A percentile compares a stretch with the other conserved stretches of the same genome.
phyloP scores from a whole-genome alignment of 2,888 invertebrate genomes.

The Taenaris catops region DNA sequence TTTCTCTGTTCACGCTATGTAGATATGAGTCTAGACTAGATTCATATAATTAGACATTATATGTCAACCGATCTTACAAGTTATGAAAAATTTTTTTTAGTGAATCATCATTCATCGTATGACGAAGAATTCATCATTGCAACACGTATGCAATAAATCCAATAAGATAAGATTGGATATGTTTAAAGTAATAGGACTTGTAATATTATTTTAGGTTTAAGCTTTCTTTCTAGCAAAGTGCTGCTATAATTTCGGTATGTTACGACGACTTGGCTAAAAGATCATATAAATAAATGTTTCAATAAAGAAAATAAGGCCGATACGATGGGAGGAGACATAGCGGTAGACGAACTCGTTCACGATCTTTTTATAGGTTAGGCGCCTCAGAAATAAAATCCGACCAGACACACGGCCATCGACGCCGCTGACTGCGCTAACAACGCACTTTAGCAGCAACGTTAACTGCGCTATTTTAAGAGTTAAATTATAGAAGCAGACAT shows the following conservation, averaged over 20 bases:
- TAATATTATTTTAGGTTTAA: background rate
- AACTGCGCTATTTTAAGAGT: constrained; percentile 1
- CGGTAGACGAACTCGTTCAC: constrained; percentile 50
- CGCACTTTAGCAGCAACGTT: background rate
- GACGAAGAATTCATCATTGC: no score
- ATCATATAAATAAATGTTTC: constrained; percentile 16
- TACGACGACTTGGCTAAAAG: constrained; percentile 10
- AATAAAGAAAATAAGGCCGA: constrained; percentile 22
- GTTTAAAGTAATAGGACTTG: no score
- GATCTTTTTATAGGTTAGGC: constrained; percentile 58
- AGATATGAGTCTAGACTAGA: no score
- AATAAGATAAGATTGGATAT: no score
- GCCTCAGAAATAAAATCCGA: constrained; percentile 50
- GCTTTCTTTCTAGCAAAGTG: background rate
- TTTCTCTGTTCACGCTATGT: no score
- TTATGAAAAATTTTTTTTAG: no score
- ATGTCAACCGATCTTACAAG: no score
- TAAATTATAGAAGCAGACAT: no score
- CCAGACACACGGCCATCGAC: constrained; percentile 39
- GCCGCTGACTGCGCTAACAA: constrained; percentile 3
- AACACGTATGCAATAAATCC: no score
- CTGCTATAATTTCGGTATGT: constrained; percentile 4
- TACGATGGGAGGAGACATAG: constrained; percentile 39
- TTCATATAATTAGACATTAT: no score
- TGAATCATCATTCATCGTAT: no score